A percentile compares a stretch with the other conserved stretches of the same genome.
phyloP scores from a whole-genome alignment of 2,888 invertebrate species.

The Drosophila cracens region DNA sequence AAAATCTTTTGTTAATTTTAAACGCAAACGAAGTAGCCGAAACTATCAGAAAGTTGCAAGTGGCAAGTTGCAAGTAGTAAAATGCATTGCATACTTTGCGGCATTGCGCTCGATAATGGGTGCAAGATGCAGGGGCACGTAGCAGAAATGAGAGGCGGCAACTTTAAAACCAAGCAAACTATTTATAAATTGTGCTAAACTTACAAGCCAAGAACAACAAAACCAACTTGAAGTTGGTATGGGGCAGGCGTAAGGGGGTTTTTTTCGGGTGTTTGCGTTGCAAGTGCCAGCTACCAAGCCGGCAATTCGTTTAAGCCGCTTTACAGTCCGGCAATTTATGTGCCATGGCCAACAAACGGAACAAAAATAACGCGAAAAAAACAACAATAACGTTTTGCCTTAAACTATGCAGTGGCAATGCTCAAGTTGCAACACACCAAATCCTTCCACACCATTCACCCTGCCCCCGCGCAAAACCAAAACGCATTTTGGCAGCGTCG shows the following conservation, averaged over 20 bases:
- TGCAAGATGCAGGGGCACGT: slow-evolving; percentile 21
- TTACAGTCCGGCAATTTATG: slow-evolving; percentile 77
- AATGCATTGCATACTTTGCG: slow-evolving; percentile 65
- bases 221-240: background rate
- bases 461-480: slow-evolving; percentile 23
- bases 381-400: slow-evolving; percentile 49
- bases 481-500: slow-evolving; percentile 72
- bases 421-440: background rate
- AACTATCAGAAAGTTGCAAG: slow-evolving; percentile 55
- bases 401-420: slow-evolving; percentile 65
- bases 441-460: background rate
- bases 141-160: slow-evolving; percentile 37
- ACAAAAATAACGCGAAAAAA: slow-evolving; percentile 6
- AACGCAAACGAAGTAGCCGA: slow-evolving; percentile 20
- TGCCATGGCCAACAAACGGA: slow-evolving; percentile 52
- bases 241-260: background rate
- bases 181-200: slow-evolving; percentile 76
- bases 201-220: slow-evolving; percentile 51
- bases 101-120: slow-evolving; percentile 66
- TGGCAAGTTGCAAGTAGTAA: slow-evolving; percentile 32
- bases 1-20: slow-evolving; percentile 72
- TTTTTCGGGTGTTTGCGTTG: background rate
- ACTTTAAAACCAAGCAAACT: slow-evolving; percentile 76
- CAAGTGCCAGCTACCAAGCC: slow-evolving; percentile 70
- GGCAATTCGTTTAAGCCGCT: slow-evolving; percentile 79